These are phyloP conservation scores for Caenorhabditis imperialis DNA, from an alignment of 2,888 invertebrate genomes.

Conservation along the genomic window DNA sequence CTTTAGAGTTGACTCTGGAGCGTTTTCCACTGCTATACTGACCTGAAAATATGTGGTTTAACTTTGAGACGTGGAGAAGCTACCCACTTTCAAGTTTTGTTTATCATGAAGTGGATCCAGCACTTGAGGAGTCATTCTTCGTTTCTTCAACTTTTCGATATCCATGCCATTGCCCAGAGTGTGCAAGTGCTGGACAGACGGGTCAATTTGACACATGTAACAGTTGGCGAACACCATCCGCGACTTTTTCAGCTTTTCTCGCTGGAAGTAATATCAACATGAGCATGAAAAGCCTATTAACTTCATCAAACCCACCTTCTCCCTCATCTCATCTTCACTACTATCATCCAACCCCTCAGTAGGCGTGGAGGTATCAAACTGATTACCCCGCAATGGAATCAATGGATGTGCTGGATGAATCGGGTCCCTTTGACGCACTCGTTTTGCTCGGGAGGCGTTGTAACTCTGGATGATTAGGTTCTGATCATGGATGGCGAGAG, in stretches of 20 bases:
- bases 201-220: conserved; percentile 65
- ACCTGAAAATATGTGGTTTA: conserved; percentile 41
- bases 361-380: conserved; percentile 10
- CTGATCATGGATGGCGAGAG: conserved; percentile 33
- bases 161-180: conserved; percentile 61
- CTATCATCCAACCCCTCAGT: conserved; percentile 41
- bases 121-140: conserved; percentile 36
- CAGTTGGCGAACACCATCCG: conserved; percentile 64
- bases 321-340: conserved; percentile 56
- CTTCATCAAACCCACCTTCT: conserved; percentile 17
- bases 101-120: conserved; percentile 33
- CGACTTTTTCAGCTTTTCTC: conserved; percentile 45
- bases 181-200: conserved; percentile 64
- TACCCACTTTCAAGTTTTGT: conserved; percentile 31
- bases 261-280: neutral
- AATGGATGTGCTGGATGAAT: conserved; percentile 59
- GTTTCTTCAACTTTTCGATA: conserved; percentile 34
- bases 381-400: conserved; percentile 50
- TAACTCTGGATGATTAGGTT: conserved; percentile 55
- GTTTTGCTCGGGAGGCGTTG: conserved; percentile 30
- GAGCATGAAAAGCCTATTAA: neutral
- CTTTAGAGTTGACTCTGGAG: conserved; percentile 40
- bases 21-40: conserved; percentile 27
- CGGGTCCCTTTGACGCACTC: conserved; percentile 54
- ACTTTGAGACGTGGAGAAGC: too few species aligned